phyloP scores from a whole-genome alignment of 1,140 invertebrate species.

The Thereuonema tuberculata region DNA sequence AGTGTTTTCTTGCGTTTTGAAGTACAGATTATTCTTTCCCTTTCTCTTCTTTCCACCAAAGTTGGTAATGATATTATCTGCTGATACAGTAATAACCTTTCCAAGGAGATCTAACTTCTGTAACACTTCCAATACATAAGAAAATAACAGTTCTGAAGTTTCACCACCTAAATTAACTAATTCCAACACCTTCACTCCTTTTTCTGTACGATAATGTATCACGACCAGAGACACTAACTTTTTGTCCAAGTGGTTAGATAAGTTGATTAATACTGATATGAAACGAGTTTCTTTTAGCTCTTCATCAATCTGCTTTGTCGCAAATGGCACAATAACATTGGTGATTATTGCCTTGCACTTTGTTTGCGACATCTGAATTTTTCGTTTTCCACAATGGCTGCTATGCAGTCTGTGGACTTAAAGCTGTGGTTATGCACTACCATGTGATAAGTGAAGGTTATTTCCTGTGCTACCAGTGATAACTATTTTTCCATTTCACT shows the following conservation, averaged over 20 bases:
- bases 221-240: not conserved
- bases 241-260: not conserved
- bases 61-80: not conserved
- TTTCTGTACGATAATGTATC: not conserved
- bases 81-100: not conserved
- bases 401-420: constrained; percentile 21
- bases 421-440: constrained; percentile 20
- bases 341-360: constrained; percentile 19
- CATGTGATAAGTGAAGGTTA: constrained; percentile 14
- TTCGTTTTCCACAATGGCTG: constrained; percentile 14
- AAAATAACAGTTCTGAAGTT: not conserved
- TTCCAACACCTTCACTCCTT: not conserved
- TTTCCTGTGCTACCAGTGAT: not conserved
- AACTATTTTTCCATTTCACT: too few relatives aligned
- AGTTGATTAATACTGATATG: not conserved
- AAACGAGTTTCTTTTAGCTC: not conserved
- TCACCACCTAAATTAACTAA: not conserved
- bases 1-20: not conserved
- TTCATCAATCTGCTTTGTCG: constrained; percentile 12
- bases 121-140: not conserved
- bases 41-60: not conserved
- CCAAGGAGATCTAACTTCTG: not conserved
- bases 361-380: constrained; percentile 17
- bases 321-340: constrained; percentile 18
- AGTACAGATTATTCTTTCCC: not conserved